Evolutionary conservation across 2,888 invertebrate species (phyloP).

Genomic region (Trissonchulus latispiculum): DNA sequence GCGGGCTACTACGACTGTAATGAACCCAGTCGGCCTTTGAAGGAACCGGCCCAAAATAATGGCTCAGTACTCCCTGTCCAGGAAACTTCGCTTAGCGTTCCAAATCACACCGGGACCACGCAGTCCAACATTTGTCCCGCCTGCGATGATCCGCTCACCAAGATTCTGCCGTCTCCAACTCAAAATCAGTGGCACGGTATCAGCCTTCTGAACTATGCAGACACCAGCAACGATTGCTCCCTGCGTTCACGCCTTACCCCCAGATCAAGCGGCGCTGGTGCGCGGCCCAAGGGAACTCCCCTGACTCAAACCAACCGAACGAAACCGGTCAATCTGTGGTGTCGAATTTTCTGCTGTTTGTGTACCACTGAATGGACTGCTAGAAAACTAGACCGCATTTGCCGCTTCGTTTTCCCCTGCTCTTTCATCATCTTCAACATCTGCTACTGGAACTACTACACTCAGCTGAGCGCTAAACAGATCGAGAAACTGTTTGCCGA

Average conservation of each 20-base stretch:
- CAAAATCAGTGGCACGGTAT: too few species aligned
- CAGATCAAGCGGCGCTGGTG: too few species aligned
- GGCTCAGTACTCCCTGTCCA: too few species aligned
- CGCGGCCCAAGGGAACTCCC: too few species aligned
- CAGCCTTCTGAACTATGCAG: neutral
- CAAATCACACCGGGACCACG: neutral
- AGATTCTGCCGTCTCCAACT: neutral
- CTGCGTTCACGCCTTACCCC: too few species aligned
- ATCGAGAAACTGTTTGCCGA: neutral
- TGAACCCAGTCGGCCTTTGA: neutral
- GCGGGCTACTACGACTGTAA: neutral
- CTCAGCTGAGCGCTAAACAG: neutral
- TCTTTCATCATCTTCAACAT: slow-evolving; percentile 1
- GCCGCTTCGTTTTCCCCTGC: neutral
- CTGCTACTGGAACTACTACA: neutral
- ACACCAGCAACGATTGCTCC: neutral
- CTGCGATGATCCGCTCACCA: neutral
- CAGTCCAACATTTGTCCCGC: neutral
- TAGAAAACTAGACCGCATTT: neutral
- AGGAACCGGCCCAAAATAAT: neutral
- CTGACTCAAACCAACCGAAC: too few species aligned
- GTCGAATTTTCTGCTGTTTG: too few species aligned
- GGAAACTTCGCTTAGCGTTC: too few species aligned
- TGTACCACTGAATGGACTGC: neutral
- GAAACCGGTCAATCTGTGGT: neutral